phyloP scores from a whole-genome alignment of 1,140 invertebrate genomes.

The Colletes gigas region DNA sequence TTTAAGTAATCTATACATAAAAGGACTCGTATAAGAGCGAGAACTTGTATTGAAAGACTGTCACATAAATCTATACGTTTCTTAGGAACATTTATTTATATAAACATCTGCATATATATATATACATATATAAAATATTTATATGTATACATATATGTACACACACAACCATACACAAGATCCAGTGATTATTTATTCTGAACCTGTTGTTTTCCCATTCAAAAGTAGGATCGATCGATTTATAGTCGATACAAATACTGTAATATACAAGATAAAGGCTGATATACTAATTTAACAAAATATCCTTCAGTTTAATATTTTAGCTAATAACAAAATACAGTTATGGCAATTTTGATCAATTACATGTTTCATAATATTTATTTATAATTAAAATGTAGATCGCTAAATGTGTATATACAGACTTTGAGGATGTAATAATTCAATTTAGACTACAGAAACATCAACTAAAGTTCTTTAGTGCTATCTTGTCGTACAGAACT shows the following conservation, averaged over 20 bases:
- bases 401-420: constrained; percentile 66
- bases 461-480: constrained; percentile 34
- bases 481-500: constrained; percentile 21
- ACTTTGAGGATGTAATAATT: constrained; percentile 45
- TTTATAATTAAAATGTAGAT: constrained; percentile 43
- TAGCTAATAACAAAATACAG: background rate
- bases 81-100: constrained; percentile 47
- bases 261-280: background rate
- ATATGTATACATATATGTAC: constrained; percentile 14
- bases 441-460: constrained; percentile 61
- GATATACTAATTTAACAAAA: background rate
- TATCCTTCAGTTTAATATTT: constrained; percentile 25
- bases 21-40: constrained; percentile 76
- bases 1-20: constrained; percentile 56
- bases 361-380: constrained; percentile 33
- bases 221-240: background rate
- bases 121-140: constrained; percentile 24
- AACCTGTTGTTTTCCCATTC: background rate
- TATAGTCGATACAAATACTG: background rate
- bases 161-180: background rate
- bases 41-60: constrained; percentile 64
- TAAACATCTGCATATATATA: constrained; percentile 13
- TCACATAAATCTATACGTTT: constrained; percentile 49
- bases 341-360: background rate
- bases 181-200: background rate